phyloP scores from a whole-genome alignment of 2,113 vertebrate species.

The Sturnus vulgaris region DNA sequence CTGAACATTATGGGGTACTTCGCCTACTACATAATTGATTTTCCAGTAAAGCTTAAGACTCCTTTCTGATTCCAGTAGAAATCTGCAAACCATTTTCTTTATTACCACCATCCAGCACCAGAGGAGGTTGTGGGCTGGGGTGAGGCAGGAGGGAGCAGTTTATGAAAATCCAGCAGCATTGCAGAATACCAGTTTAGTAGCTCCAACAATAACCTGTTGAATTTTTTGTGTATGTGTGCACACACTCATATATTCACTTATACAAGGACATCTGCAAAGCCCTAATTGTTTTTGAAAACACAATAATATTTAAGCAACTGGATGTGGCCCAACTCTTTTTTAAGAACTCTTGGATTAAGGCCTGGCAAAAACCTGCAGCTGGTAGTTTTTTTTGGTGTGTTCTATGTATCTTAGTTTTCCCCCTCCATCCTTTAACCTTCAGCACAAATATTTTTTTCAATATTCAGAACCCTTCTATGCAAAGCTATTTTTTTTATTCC shows the following conservation, averaged over 20 bases:
- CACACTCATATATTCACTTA: neutral
- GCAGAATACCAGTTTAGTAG: neutral
- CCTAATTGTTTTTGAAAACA: neutral
- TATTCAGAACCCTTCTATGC: neutral
- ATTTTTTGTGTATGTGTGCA: neutral
- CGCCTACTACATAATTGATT: conserved; percentile 47
- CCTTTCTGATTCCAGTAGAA: conserved; percentile 34
- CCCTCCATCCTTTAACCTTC: neutral
- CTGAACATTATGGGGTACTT: conserved; percentile 53
- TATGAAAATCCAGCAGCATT: conserved; percentile 38
- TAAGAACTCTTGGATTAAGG: neutral
- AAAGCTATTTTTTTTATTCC: neutral
- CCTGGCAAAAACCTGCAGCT: neutral
- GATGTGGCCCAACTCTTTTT: neutral
- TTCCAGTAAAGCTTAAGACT: conserved; percentile 61
- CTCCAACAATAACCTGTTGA: neutral
- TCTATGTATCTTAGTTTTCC: neutral
- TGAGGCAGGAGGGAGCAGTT: neutral
- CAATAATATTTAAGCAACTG: neutral
- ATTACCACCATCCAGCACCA: neutral
- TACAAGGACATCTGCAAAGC: neutral
- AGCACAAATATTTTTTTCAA: neutral
- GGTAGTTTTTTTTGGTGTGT: neutral
- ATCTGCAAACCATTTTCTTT: conserved; percentile 25
- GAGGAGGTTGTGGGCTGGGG: neutral